Percentiles rank a stretch among this genome's conserved stretches.
Evolutionary conservation across 2,113 vertebrate genomes (phyloP).

Genomic region (Gadus macrocephalus): DNA sequence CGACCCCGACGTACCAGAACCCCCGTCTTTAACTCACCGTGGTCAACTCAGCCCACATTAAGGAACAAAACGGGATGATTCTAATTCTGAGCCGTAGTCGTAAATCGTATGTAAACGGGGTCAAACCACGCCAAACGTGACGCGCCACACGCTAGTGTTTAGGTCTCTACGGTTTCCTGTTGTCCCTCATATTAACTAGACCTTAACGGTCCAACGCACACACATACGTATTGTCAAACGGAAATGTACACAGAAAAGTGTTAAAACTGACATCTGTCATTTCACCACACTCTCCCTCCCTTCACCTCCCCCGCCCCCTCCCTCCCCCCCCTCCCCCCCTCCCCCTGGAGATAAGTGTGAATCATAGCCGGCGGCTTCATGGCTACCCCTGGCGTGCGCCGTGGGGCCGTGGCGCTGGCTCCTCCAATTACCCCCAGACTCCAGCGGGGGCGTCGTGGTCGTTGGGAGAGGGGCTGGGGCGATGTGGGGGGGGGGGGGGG

Average conservation of each 20-base stretch:
- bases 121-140: constrained; percentile 14
- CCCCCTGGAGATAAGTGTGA: constrained; percentile 22
- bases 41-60: too few relatives aligned
- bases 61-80: too few relatives aligned
- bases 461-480: background rate
- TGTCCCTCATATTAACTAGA: constrained; percentile 37
- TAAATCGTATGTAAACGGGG: constrained; percentile 18
- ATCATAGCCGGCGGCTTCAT: constrained; percentile 62
- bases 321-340: background rate
- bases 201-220: constrained; percentile 18
- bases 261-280: constrained; percentile 22
- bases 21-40: too few relatives aligned
- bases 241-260: constrained; percentile 28
- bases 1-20: too few relatives aligned
- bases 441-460: background rate
- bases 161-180: constrained; percentile 2
- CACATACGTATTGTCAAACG: background rate
- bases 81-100: too few relatives aligned
- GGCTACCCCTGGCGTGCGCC: constrained; percentile 13
- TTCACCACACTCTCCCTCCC: too few relatives aligned
- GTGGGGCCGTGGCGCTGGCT: constrained; percentile 50
- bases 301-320: background rate
- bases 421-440: constrained; percentile 42
- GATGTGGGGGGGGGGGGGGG: too few relatives aligned
- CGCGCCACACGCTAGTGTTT: too few relatives aligned